These are phyloP conservation scores for Ophthalmolycus amberensis DNA, from an alignment of 2,113 vertebrate genomes.

Conservation along the genomic window DNA sequence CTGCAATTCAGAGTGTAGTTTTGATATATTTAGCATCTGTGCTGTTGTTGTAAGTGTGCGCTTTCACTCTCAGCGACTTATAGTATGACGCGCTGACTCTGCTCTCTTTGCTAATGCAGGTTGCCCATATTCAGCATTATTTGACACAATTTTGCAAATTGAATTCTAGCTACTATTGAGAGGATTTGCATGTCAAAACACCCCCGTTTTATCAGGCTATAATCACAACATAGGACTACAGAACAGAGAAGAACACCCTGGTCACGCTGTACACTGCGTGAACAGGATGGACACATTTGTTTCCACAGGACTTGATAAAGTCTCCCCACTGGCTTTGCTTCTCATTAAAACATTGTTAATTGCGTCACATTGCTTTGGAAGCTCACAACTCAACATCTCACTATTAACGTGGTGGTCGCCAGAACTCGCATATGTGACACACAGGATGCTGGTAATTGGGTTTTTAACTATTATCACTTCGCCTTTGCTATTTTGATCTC, in stretches of 20 bases:
- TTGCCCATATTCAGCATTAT: not conserved
- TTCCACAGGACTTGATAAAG: not conserved
- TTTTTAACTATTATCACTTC: constrained; percentile 23
- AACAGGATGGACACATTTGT: not conserved
- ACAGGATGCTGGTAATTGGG: constrained; percentile 31
- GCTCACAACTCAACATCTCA: constrained; percentile 6
- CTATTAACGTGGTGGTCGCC: not conserved
- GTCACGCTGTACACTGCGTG: not conserved
- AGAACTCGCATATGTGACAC: constrained; percentile 16
- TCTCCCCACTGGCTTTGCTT: not conserved
- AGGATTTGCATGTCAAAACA: not conserved
- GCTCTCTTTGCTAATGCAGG: not conserved
- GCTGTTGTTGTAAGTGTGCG: not conserved
- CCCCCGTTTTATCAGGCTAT: not conserved
- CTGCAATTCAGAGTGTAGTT: not conserved
- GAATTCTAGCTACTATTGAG: not conserved
- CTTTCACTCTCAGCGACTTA: not conserved
- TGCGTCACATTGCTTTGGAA: constrained; percentile 33
- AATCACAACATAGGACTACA: not conserved
- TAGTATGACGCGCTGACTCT: not conserved
- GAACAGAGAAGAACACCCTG: not conserved
- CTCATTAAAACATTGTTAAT: constrained; percentile 23
- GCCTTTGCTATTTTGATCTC: not conserved
- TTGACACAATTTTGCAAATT: not conserved
- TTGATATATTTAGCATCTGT: not conserved